These are phyloP conservation scores for Apostichopus leukothele DNA, from an alignment of 53 echinoderm and acorn worm genomes.

Conservation along the genomic window DNA sequence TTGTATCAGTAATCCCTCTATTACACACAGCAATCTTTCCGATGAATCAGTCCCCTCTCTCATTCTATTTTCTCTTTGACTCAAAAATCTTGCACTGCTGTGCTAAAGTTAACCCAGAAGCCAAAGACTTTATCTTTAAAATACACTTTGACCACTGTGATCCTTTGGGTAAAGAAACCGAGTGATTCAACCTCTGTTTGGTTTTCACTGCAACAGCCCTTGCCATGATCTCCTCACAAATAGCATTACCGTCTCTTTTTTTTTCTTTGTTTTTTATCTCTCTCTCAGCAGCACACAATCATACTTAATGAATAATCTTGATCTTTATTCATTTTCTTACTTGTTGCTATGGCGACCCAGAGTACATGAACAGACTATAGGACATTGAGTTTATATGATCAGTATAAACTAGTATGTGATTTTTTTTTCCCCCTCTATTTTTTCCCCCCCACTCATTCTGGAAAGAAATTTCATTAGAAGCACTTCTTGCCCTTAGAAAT, in stretches of 20 bases:
- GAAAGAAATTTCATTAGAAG: too few species aligned
- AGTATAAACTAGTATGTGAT: not conserved
- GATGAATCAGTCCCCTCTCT: not conserved
- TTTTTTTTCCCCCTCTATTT: not conserved
- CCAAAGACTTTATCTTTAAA: conserved; percentile 29
- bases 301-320: conserved; percentile 21
- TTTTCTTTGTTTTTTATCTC: not conserved
- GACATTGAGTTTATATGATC: not conserved
- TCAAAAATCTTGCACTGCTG: not conserved
- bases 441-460: not conserved
- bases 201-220: too few species aligned
- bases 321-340: not conserved
- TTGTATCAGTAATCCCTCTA: not conserved
- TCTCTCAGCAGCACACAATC: not conserved
- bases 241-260: not conserved
- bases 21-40: not conserved
- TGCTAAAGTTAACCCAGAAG: conserved; percentile 30
- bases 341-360: not conserved
- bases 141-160: conserved; percentile 19
- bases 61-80: not conserved
- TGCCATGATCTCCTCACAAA: too few species aligned
- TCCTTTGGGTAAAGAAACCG: not conserved
- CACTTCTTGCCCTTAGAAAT: too few species aligned
- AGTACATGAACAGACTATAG: not conserved
- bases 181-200: not conserved